Base-by-base conservation (phyloP, 2,113 vertebrate species). In the Terrapene triunguis region DNA sequence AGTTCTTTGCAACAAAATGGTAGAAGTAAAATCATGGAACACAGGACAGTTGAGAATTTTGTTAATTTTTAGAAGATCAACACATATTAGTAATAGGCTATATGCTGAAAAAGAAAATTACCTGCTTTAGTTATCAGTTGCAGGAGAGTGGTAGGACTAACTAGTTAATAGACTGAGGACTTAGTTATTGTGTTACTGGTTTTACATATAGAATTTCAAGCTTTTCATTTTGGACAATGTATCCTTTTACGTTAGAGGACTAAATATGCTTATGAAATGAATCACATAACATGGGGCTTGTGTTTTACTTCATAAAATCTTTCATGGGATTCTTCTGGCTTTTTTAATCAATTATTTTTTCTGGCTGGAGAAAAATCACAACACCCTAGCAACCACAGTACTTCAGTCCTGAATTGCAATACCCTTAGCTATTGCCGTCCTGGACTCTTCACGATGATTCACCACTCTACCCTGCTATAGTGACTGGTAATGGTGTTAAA, bases 31-130 rank as follows among this genome's bases (percentile, higher is more conserved):
- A 57, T 84, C 22, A 53, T 80, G 38, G 78, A 94, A 92, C 42
- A 5, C 62, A 89, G 9, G n/a, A 91, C 29, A 87, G 42, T 85
- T 92, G 82, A 48, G 78, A 94, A 47, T 85, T 82, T 83, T 93
- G 72, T 65, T 72, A 88, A 85, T 82, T 93, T 94, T 24, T 92
- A 42, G 82, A 93, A 44, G 65, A 79, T 78, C 85, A 83, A 87
- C 25, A 78, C 55, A 57, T 90, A 85, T 51, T 84, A 84, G 38
- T 93, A 87, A 78, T 14, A 47, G 74, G 74, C 38, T 25, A 93
- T 92, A 65, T 93, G 78, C 82, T 85, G 59, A 90, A 96, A 90
- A 69, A 8, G 13, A 38, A 96, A 94, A 93, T 82, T 78, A 55
- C 44, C 4, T 13, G 62, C 48, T 62, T 88, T 57, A 57, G 1